Evolutionary conservation across 1,140 invertebrate species (phyloP).

Genomic region (Sitodiplosis mosellana): DNA sequence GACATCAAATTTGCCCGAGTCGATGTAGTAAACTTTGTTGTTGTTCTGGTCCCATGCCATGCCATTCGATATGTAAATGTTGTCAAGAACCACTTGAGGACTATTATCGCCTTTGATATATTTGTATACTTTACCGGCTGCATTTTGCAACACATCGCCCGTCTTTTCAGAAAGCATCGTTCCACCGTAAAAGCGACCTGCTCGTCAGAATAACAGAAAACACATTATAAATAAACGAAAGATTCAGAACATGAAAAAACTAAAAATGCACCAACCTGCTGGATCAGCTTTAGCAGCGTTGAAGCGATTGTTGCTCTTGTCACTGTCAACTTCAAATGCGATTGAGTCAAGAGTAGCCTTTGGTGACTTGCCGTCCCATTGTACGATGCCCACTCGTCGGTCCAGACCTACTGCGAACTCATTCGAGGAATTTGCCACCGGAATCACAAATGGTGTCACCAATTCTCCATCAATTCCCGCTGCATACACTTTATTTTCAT

Average conservation of each 20-base stretch:
- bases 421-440: constrained; percentile 36
- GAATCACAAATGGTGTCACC: constrained; percentile 41
- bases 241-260: too few species aligned
- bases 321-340: constrained; percentile 37
- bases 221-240: too few species aligned
- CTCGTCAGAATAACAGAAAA: too few species aligned
- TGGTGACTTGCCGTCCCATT: constrained; percentile 42
- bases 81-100: constrained; percentile 30
- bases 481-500: constrained; percentile 28
- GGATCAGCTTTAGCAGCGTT: constrained; percentile 82
- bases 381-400: constrained; percentile 36
- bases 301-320: constrained; percentile 40
- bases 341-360: constrained; percentile 27
- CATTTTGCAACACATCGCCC: constrained; percentile 26
- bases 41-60: constrained; percentile 54
- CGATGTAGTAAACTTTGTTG: constrained; percentile 58
- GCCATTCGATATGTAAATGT: constrained; percentile 61
- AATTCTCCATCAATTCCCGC: constrained; percentile 24
- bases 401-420: constrained; percentile 45
- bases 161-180: constrained; percentile 11
- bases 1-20: constrained; percentile 44
- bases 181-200: constrained; percentile 51
- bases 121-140: constrained; percentile 29
- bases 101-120: constrained; percentile 33
- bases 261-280: too few species aligned